Base-by-base conservation (phyloP, 2,888 invertebrate genomes). In the Thera britannica region DNA sequence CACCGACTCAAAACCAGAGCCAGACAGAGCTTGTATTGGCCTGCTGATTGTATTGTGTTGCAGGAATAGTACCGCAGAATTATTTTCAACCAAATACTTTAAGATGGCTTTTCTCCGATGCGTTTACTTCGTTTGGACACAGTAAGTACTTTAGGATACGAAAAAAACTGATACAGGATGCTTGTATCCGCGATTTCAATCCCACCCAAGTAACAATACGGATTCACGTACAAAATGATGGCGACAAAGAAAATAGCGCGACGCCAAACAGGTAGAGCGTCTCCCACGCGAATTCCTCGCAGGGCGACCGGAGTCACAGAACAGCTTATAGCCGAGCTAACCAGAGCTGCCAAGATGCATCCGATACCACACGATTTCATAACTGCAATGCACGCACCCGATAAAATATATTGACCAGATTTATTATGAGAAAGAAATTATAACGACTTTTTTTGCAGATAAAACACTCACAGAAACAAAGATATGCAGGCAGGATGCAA, bases 221-320 rank as follows among this genome's bases (percentile, higher is more conserved):
- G 58, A 34, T 48, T 49, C 54, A 61, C 62, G 54, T 48, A 64
- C 65, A 71, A 57, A 59, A 52, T 34, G 64, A 56, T 46, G 67
- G 57, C 72, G 75, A 78, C 83, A 83, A 84, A 85, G 82, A 85
- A 81, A 77, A 74, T 77, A 77, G 75, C 81, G 77, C 79, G 76
- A 76, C 75, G 75, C 76, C 73, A 84, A 86, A 86, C 86, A 82
- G 83, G 84, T 83, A 80, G 62, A 46, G 63, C 66, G 75, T 75
- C 84, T 75, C 92, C 92, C 88, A 91, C 92, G 87, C 89, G 80
- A 90, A 92, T 92, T 89, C 91, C 87, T 76, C 76, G 58, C 82
- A 81, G 81, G 78, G 83, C 84, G 79, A 74, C 67, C 68, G 51
- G 72, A 75, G 76, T 71, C 73, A 65, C 68, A 68, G 64, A 65